Evolutionary conservation across 2,113 vertebrate species (phyloP), one percentile per base, ranked within the genome.

Genomic region (Poecile atricapillus): DNA sequence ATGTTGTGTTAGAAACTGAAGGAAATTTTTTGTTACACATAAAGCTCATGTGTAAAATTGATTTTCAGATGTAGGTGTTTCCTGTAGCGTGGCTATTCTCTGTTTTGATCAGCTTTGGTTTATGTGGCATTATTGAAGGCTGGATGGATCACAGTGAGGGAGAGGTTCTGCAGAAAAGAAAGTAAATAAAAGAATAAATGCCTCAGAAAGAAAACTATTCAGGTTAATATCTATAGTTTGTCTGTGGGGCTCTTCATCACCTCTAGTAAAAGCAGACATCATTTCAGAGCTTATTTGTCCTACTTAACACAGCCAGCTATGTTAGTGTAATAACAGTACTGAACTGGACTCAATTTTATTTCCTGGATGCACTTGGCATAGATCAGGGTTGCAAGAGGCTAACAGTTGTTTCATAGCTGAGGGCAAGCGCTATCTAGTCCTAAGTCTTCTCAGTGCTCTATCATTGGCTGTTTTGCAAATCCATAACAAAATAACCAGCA

Each of bases 271-370:
- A 74, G 35, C 1, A 94, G 69, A 70, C 33, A 70, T 90, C 3
- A 83, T 90, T 95, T 92, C 64, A 83, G 90, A 86, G 52, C 43
- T 90, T 65, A 67, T 93, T 86, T 93, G 7, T 95, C 87, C 60
- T 90, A 19, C 83, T 90, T 94, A 90, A 90, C 55, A n/a, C 25
- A 88, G 33, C 52, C 44, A 56, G 39, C 71, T 90, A 52, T 53
- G 63, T 87, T 90, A 80, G 63, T 63, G 37, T 52, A 83, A 53
- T 88, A 92, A 68, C 27, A n/a, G 21, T 49, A 50, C 9, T 2
- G 17, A 86, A 96, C 94, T 92, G 52, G 85, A 37, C 44, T 64
- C 35, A 46, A 35, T 89, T 96, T 95, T 92, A 60, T 94, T 91
- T 94, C 37, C 88, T 56, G 44, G 25, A 62, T 95, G 37, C 0